Evolutionary conservation across 2,113 vertebrate species (phyloP).

Genomic region (Rhinoderma darwinii): DNA sequence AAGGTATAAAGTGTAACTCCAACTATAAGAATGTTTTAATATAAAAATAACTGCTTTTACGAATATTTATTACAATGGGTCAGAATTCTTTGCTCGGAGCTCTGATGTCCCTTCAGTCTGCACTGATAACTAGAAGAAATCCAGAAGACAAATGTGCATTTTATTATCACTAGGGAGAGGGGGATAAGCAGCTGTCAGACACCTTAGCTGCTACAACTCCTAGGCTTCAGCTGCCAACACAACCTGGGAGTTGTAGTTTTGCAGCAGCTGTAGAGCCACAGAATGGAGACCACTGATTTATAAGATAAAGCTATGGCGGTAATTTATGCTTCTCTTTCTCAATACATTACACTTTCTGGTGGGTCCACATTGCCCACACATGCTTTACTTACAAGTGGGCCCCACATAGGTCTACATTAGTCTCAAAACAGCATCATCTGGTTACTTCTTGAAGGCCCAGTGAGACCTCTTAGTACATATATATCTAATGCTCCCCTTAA

Average conservation of each 20-base stretch:
- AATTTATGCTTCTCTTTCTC: not conserved
- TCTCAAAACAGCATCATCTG: not conserved
- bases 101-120: not conserved
- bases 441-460: constrained; percentile 33
- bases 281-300: not conserved
- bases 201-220: not conserved
- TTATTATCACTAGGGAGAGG: not conserved
- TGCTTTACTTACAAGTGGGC: not conserved
- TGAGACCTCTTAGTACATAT: constrained; percentile 35
- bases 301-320: not conserved
- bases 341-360: not conserved
- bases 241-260: not conserved
- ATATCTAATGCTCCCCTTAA: constrained; percentile 53
- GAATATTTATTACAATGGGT: too few relatives aligned
- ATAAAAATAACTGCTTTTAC: too few relatives aligned
- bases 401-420: not conserved
- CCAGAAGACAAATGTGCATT: not conserved
- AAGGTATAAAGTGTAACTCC: too few relatives aligned
- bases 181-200: not conserved
- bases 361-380: not conserved
- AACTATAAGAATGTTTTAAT: too few relatives aligned
- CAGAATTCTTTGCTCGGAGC: not conserved
- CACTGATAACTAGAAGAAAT: not conserved
- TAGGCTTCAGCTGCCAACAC: not conserved
- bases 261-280: not conserved